phyloP scores from a whole-genome alignment of 2,888 invertebrate species.

The Galerucella nymphaeae region DNA sequence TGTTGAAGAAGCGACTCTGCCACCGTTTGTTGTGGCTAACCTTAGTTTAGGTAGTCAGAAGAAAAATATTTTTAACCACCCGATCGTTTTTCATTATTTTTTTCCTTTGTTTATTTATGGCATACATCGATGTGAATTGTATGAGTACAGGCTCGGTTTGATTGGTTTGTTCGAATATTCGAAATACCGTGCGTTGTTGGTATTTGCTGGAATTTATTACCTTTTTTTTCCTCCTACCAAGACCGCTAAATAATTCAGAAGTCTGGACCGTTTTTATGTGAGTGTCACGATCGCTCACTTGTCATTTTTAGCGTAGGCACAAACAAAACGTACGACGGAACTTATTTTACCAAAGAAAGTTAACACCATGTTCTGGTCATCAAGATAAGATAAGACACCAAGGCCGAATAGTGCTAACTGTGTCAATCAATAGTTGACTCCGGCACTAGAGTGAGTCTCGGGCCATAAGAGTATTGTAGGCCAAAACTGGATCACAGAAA shows the following conservation, averaged over 20 bases:
- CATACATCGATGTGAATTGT: constrained; percentile 5
- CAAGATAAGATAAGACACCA: too few relatives aligned
- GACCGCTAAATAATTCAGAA: background rate
- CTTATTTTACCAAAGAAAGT: too few relatives aligned
- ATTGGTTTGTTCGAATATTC: constrained; percentile 5
- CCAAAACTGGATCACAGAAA: too few relatives aligned
- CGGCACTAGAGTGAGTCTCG: too few relatives aligned
- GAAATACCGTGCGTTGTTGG: background rate
- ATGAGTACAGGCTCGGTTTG: background rate
- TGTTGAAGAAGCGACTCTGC: constrained; percentile 20
- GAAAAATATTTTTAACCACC: constrained; percentile 7
- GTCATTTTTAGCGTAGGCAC: too few relatives aligned
- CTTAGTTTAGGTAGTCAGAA: constrained; percentile 10
- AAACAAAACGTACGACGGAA: too few relatives aligned
- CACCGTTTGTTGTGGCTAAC: constrained; percentile 19
- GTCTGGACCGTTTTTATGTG: background rate
- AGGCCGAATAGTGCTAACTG: too few relatives aligned
- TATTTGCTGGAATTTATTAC: background rate
- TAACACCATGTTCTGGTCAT: too few relatives aligned
- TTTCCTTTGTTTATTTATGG: constrained; percentile 10
- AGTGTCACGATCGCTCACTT: too few relatives aligned
- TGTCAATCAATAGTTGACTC: too few relatives aligned
- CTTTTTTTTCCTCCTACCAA: background rate
- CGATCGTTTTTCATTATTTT: constrained; percentile 10
- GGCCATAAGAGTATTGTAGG: too few relatives aligned